Percentiles rank a stretch among this genome's conserved stretches.
Evolutionary conservation across 2,113 vertebrate species (phyloP).

Genomic region (Thryonomys swinderianus): DNA sequence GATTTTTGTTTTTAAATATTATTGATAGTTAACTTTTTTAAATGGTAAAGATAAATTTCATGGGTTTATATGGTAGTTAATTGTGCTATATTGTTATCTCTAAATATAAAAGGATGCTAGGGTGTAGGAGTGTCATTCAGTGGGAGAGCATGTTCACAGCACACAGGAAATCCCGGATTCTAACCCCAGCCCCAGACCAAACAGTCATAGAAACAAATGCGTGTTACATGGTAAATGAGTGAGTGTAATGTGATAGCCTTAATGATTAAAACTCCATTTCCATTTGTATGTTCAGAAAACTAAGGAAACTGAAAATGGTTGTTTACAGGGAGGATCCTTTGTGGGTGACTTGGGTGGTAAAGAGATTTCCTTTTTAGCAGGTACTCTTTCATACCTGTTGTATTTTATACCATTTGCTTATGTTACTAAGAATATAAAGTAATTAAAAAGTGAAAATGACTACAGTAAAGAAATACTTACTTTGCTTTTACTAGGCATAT

Average conservation of each 20-base stretch:
- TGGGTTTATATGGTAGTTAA: constrained; percentile 2
- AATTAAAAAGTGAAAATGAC: constrained; percentile 52
- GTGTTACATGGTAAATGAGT: background rate
- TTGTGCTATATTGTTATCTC: background rate
- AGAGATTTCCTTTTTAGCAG: background rate
- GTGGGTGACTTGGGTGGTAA: background rate
- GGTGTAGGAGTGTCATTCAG: background rate
- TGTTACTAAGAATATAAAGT: constrained; percentile 24
- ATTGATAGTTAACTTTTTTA: background rate
- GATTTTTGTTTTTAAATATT: background rate
- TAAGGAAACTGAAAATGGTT: constrained; percentile 30
- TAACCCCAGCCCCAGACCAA: too few species aligned
- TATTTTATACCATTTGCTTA: constrained; percentile 42
- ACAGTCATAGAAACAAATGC: background rate
- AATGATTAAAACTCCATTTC: background rate
- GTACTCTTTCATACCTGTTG: background rate
- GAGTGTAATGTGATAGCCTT: background rate
- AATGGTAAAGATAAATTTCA: background rate
- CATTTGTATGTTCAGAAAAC: background rate
- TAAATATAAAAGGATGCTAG: background rate
- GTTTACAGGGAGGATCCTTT: background rate
- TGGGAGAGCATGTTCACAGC: background rate
- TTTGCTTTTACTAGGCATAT: constrained; percentile 91
- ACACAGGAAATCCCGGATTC: background rate
- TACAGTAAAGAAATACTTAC: constrained; percentile 13